These are phyloP conservation scores for Drosophila aff. DNA, from an alignment of 1,140 invertebrate genomes.

Conservation along the genomic window DNA sequence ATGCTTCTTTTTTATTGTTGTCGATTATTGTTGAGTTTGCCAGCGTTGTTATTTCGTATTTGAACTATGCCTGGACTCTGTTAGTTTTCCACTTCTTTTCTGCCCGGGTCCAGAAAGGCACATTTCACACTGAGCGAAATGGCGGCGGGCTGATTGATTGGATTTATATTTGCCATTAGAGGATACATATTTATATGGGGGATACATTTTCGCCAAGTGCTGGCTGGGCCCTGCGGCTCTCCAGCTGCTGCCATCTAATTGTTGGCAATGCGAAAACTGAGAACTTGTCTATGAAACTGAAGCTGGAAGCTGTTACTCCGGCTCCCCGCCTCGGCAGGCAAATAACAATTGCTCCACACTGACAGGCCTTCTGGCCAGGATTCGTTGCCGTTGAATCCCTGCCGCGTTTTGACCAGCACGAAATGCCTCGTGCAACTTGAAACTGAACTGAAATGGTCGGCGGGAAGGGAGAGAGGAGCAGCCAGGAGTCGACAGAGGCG, in stretches of 20 bases:
- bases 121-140: constrained; percentile 31
- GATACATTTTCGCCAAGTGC: constrained; percentile 25
- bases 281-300: constrained; percentile 60
- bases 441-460: constrained; percentile 53
- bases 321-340: constrained; percentile 44
- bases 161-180: not conserved
- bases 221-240: constrained; percentile 22
- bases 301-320: constrained; percentile 37
- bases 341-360: constrained; percentile 82
- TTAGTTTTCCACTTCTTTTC: constrained; percentile 45
- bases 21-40: constrained; percentile 70
- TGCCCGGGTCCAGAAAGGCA: constrained; percentile 6
- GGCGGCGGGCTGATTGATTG: not conserved
- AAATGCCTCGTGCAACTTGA: constrained; percentile 77
- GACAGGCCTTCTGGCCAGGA: constrained; percentile 62
- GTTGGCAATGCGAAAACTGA: constrained; percentile 77
- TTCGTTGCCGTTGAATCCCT: constrained; percentile 37
- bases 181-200: not conserved
- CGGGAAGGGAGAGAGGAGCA: not conserved
- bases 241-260: constrained; percentile 79
- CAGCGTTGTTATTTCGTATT: constrained; percentile 43
- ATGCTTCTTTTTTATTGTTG: constrained; percentile 69
- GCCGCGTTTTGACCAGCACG: constrained; percentile 80
- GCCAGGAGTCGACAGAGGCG: constrained; percentile 16
- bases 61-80: constrained; percentile 49